phyloP scores from a whole-genome alignment of 2,797 vertebrate species.

The Loriculus beryllinus region DNA sequence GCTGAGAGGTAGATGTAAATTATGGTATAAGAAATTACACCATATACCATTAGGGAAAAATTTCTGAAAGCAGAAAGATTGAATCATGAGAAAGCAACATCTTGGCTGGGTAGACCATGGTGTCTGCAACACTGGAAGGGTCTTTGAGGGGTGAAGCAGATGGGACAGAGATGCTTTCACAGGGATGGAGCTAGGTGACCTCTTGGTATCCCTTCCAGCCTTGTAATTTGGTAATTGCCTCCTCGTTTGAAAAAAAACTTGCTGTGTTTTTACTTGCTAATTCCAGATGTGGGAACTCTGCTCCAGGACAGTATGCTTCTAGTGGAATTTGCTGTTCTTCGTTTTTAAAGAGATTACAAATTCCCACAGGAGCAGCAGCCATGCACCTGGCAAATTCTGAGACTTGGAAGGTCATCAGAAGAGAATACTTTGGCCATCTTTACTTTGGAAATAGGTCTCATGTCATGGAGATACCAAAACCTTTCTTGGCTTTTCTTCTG shows the following conservation, averaged over 20 bases:
- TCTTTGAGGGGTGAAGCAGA: neutral
- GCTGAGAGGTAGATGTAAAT: neutral
- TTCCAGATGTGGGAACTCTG: neutral
- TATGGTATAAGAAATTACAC: neutral
- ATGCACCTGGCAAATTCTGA: slow-evolving; percentile 32
- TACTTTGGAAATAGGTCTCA: neutral
- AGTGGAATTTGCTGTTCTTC: neutral
- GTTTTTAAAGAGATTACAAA: neutral
- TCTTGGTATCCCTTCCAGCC: neutral
- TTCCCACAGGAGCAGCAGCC: neutral
- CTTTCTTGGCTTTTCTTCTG: neutral
- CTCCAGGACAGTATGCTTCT: neutral
- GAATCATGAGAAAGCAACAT: neutral
- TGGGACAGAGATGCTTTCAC: neutral
- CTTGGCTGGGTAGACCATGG: neutral
- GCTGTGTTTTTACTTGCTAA: neutral
- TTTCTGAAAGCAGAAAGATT: neutral
- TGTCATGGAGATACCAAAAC: neutral
- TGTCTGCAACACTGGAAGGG: neutral
- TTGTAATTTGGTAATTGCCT: neutral
- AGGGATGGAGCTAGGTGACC: neutral
- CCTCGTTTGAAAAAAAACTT: neutral
- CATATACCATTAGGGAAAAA: neutral
- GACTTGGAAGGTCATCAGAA: neutral
- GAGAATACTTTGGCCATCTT: neutral